A percentile compares a stretch with the other conserved stretches of the same genome.
These are phyloP conservation scores for Sander vitreus DNA, from an alignment of 2,113 vertebrate species.

Conservation along the genomic window DNA sequence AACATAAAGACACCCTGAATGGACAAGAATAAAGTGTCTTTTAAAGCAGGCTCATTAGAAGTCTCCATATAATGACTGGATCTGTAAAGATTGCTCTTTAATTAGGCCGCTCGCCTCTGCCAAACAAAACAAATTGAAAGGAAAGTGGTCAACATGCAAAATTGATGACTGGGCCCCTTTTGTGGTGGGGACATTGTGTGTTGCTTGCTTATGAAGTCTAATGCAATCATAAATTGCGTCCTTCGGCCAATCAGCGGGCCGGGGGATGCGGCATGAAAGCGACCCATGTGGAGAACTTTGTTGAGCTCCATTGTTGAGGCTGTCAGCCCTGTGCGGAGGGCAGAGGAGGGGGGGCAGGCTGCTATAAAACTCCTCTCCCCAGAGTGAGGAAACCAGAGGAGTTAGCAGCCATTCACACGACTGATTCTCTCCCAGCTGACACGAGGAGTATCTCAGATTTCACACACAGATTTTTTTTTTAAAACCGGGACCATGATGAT, in stretches of 20 bases:
- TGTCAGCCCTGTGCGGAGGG: slow-evolving; percentile 91
- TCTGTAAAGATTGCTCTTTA: slow-evolving; percentile 93
- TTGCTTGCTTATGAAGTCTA: slow-evolving; percentile 95
- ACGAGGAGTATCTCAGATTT: slow-evolving; percentile 69
- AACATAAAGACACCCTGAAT: slow-evolving; percentile 81
- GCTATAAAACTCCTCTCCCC: slow-evolving; percentile 90
- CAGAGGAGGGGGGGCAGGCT: slow-evolving; percentile 68
- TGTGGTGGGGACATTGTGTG: slow-evolving; percentile 90
- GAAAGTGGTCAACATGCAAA: slow-evolving; percentile 92
- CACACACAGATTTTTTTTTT: slow-evolving; percentile 9
- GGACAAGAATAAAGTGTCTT: slow-evolving; percentile 82
- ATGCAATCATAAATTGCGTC: slow-evolving; percentile 98
- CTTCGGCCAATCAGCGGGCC: slow-evolving; percentile 90
- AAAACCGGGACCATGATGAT: slow-evolving; percentile 92
- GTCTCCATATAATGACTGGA: slow-evolving; percentile 87
- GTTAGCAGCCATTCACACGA: slow-evolving; percentile 68
- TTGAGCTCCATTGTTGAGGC: slow-evolving; percentile 93
- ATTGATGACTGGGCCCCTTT: slow-evolving; percentile 91
- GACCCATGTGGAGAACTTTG: slow-evolving; percentile 95
- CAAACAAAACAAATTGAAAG: slow-evolving; percentile 72
- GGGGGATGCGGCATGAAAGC: slow-evolving; percentile 87
- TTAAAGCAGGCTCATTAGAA: slow-evolving; percentile 86
- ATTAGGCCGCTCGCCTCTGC: slow-evolving; percentile 86
- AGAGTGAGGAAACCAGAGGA: slow-evolving; percentile 73
- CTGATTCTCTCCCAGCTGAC: slow-evolving; percentile 56